Base-by-base conservation (phyloP, 2,888 invertebrate species). In the Dynastes tityus region DNA sequence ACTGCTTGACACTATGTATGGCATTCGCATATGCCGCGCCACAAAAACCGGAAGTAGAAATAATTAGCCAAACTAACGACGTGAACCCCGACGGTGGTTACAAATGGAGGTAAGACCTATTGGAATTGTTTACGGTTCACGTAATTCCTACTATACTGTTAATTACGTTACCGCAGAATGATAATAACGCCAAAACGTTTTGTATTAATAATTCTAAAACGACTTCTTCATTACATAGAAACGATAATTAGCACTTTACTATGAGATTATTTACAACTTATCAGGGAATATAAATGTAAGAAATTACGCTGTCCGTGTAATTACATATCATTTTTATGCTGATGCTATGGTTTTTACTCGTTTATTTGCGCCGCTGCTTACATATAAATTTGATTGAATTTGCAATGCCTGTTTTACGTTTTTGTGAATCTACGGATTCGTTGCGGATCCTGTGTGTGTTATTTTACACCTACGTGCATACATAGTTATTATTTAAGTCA, bases 41-140 rank as follows among this genome's bases (percentile, higher is more conserved):
- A 29, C 93, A 93, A 85, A 90, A 90, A 80, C 87, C 88, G 45
- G 85, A 88, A 40, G 91, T 91, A 40, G 91, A 91, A 37, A 95
- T 94, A 80, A 87, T 94, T 80, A 93, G 92, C 83, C 94, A 94
- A 87, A 92, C 93, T 80, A 94, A 93, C 80, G 94, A 94, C 84
- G 92, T 93, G 82, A 92, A 93, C 84, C 92, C 93, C 1, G 94
- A 94, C 87, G 94, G 94, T 80, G 92, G 93, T 55, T 94, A 94
- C 84, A 91, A 91, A 87, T 94, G 92, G 90, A 93, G 92, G 94
- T 94, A 89, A 89, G 85, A 32, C 27, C 2, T 32, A 61, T 22
- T 55, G 55, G 13, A 3, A 29, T 32, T 4, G 32, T 58, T 11
- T 8, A 55, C 13, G 4, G 22, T 2, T 13, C 22, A 61, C 3